Percentiles rank a stretch among this genome's conserved stretches.
Evolutionary conservation across 2,888 invertebrate species (phyloP).

Genomic region (Timandra comae): DNA sequence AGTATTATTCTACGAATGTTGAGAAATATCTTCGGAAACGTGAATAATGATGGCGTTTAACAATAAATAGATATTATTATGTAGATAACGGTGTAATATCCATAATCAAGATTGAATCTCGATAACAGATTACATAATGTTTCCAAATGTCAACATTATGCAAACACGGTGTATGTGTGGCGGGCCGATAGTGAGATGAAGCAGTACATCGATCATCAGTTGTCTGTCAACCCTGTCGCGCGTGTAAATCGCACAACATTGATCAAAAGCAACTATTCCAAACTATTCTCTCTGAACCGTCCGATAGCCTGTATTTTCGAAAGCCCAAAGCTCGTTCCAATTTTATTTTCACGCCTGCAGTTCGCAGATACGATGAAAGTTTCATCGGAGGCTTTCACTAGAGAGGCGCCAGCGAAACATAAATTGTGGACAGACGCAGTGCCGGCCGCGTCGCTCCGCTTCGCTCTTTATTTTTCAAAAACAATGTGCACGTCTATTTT

Average conservation of each 20-base stretch:
- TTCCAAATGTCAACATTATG: conserved; percentile 12
- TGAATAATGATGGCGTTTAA: too few relatives aligned
- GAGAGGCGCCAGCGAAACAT: conserved; percentile 36
- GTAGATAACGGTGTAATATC: too few relatives aligned
- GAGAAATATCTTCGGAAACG: too few relatives aligned
- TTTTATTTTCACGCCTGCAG: conserved; percentile 72
- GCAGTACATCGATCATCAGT: conserved; percentile 14
- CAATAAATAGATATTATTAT: too few relatives aligned
- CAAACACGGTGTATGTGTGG: conserved; percentile 11
- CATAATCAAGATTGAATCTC: too few relatives aligned
- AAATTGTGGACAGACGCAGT: conserved; percentile 24
- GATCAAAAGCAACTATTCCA: conserved; percentile 23
- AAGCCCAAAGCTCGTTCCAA: conserved; percentile 57
- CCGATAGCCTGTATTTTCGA: conserved; percentile 41
- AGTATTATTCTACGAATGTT: too few relatives aligned
- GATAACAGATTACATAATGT: conserved; percentile 6
- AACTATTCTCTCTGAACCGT: conserved; percentile 19
- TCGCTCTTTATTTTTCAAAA: conserved; percentile 21
- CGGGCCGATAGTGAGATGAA: conserved; percentile 12
- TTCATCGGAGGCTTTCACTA: conserved; percentile 65
- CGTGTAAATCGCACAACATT: conserved; percentile 20
- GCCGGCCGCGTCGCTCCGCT: conserved; percentile 8
- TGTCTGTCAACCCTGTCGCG: conserved; percentile 13
- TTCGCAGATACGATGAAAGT: conserved; percentile 67
- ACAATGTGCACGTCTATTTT: conserved; percentile 19